Conservation (phyloP, 2,888 invertebrate genomes). For the Diloba caeruleocephala region DNA sequence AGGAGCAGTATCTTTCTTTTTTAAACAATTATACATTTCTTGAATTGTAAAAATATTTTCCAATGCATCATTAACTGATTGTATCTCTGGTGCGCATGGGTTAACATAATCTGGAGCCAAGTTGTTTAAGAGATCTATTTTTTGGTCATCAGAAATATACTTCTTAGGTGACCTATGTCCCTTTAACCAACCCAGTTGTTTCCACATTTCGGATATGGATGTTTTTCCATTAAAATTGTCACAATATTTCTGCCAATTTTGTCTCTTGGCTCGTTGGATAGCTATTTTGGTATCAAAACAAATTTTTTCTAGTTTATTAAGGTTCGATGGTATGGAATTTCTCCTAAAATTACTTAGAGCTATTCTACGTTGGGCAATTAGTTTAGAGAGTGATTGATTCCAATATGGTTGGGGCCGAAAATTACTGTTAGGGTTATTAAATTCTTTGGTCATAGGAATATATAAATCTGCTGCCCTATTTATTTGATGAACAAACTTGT, state of each 20-base stretch:
- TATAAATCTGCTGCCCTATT: neutral
- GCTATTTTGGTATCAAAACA: neutral
- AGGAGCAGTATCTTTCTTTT: too few species aligned
- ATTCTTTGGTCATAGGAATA: neutral
- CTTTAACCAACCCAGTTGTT: neutral
- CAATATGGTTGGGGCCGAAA: neutral
- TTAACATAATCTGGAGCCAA: neutral
- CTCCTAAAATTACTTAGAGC: neutral
- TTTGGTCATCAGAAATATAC: neutral
- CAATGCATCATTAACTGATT: too few species aligned
- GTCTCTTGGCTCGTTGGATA: neutral
- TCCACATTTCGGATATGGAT: neutral
- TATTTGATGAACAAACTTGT: neutral
- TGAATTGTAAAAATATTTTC: too few species aligned
- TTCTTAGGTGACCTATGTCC: neutral
- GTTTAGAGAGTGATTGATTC: neutral
- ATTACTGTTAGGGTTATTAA: neutral
- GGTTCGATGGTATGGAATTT: neutral
- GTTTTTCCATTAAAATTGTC: neutral
- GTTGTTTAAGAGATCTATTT: neutral
- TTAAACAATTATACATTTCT: too few species aligned
- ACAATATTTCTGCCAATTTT: neutral
- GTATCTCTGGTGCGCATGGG: neutral
- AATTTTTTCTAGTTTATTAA: neutral
- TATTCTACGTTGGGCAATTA: neutral